phyloP scores from a whole-genome alignment of 2,113 vertebrate species.

The Baryphthengus martii region DNA sequence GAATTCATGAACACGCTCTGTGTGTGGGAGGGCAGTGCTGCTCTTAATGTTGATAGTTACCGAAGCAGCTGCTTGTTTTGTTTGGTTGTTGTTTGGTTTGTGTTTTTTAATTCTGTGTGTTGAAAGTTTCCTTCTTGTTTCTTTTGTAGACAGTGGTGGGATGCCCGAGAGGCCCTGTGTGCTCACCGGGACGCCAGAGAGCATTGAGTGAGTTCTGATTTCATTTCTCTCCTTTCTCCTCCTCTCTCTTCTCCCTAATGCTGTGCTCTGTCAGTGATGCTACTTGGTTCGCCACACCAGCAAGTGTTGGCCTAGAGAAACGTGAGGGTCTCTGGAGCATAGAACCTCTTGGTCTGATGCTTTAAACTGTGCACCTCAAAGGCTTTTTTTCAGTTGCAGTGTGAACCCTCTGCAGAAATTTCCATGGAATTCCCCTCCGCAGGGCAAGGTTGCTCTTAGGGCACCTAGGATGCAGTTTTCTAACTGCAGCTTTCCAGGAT shows the following conservation, averaged over 20 bases:
- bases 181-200: constrained; percentile 93
- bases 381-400: not conserved
- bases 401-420: constrained; percentile 23
- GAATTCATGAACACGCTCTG: not conserved
- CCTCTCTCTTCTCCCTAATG: constrained; percentile 63
- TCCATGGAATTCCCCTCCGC: not conserved
- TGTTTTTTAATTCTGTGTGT: not conserved
- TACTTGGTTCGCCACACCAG: constrained; percentile 26
- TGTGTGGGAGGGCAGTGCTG: not conserved
- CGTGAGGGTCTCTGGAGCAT: constrained; percentile 22
- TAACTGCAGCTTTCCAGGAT: constrained; percentile 41
- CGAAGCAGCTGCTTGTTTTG: not conserved
- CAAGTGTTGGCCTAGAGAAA: constrained; percentile 31
- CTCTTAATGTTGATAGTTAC: not conserved
- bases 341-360: constrained; percentile 46
- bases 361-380: constrained; percentile 15
- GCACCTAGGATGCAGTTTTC: constrained; percentile 26
- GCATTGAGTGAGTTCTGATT: constrained; percentile 91
- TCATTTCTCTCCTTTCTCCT: constrained; percentile 54
- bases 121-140: constrained; percentile 33
- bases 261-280: constrained; percentile 46
- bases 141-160: constrained; percentile 89
- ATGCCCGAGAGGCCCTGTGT: constrained; percentile 96
- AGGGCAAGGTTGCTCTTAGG: constrained; percentile 49
- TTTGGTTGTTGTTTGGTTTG: no score